phyloP scores from a whole-genome alignment of 2,888 invertebrate species.

The Selenia dentaria region DNA sequence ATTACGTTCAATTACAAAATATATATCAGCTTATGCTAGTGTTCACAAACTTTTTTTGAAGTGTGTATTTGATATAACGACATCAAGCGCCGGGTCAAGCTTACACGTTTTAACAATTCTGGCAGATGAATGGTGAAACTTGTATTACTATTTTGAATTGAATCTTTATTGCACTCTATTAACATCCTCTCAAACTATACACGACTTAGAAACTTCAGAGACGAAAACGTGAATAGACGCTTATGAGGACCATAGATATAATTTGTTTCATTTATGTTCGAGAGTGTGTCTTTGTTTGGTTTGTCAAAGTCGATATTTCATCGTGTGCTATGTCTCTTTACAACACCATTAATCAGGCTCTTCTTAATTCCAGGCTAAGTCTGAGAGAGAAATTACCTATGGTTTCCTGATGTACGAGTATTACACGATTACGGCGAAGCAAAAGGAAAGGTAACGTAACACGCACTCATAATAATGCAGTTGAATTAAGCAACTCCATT shows the following conservation, averaged over 20 bases:
- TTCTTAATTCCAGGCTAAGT: constrained; percentile 1
- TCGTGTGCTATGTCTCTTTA: neutral
- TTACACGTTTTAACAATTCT: constrained; percentile 4
- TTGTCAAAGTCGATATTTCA: neutral
- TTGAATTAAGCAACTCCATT: too few species aligned
- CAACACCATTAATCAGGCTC: neutral
- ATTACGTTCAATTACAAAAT: too few species aligned
- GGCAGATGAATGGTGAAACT: constrained; percentile 4
- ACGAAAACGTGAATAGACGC: constrained; percentile 1
- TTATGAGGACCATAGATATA: constrained; percentile 1
- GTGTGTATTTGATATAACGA: too few species aligned
- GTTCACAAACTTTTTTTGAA: too few species aligned
- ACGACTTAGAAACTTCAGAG: constrained; percentile 1
- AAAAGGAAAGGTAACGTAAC: too few species aligned
- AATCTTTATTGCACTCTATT: constrained; percentile 1
- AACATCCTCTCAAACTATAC: neutral
- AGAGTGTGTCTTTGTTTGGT: constrained; percentile 7
- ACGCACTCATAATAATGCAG: too few species aligned
- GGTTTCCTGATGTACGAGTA: neutral
- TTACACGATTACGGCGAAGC: too few species aligned
- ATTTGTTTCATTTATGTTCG: neutral
- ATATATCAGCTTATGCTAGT: too few species aligned
- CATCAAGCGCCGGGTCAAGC: too few species aligned
- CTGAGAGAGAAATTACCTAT: neutral
- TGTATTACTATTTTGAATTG: neutral